phyloP scores from a whole-genome alignment of 2,797 vertebrate species.

The Ispidina picta region DNA sequence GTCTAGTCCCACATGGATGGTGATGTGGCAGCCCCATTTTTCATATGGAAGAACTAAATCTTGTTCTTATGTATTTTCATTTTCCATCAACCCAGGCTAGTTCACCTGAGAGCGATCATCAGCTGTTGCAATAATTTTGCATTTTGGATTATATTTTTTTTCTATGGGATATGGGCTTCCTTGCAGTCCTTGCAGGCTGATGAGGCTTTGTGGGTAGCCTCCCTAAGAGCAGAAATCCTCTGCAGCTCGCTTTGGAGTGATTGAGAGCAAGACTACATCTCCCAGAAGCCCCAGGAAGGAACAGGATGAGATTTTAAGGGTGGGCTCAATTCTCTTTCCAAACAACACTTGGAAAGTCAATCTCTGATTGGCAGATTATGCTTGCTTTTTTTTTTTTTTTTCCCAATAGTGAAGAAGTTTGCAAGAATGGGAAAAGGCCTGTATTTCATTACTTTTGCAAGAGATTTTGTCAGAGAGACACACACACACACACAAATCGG shows the following conservation, averaged over 20 bases:
- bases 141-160: not conserved
- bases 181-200: not conserved
- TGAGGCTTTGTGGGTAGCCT: not conserved
- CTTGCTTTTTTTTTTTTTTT: constrained; percentile 32
- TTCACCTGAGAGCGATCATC: not conserved
- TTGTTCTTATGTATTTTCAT: not conserved
- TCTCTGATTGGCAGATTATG: not conserved
- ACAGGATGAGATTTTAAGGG: not conserved
- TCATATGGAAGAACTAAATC: not conserved
- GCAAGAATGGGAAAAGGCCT: not conserved
- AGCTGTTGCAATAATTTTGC: not conserved
- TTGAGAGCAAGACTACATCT: constrained; percentile 10
- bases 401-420: constrained; percentile 7
- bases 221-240: not conserved
- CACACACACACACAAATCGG: not conserved
- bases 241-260: rapidly evolving
- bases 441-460: constrained; percentile 28
- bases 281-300: constrained; percentile 49
- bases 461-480: not conserved
- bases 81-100: not conserved
- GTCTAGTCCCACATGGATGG: rapidly evolving
- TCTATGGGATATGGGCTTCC: not conserved
- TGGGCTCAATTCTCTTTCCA: not conserved
- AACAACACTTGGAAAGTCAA: not conserved
- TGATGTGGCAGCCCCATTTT: not conserved